phyloP scores from a whole-genome alignment of 2,888 invertebrate species.

The Aleiodes alternator region DNA sequence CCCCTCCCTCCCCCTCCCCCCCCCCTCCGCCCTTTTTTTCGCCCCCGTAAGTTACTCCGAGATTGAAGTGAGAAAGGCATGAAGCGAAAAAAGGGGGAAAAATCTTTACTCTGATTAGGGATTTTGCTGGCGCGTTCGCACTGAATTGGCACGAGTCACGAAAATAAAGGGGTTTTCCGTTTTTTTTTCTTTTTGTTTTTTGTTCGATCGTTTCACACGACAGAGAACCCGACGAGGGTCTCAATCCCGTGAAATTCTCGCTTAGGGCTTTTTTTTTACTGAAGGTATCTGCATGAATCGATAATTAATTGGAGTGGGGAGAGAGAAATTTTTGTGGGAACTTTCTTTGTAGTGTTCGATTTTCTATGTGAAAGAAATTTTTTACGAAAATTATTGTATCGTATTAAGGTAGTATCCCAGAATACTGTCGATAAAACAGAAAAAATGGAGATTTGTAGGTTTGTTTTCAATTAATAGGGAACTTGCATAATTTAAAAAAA shows the following conservation, averaged over 20 bases:
- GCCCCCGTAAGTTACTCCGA: too few relatives aligned
- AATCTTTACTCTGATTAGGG: conserved; percentile 27
- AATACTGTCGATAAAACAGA: too few relatives aligned
- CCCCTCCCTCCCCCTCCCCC: background rate
- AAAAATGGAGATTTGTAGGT: too few relatives aligned
- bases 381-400: too few relatives aligned
- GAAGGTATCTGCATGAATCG: conserved; percentile 1
- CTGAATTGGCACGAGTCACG: conserved; percentile 28
- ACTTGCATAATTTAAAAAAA: too few relatives aligned
- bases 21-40: background rate
- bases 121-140: conserved; percentile 14
- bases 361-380: too few relatives aligned
- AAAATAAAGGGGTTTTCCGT: conserved; percentile 3
- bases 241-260: too few relatives aligned
- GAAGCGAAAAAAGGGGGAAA: background rate
- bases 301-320: background rate
- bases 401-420: too few relatives aligned
- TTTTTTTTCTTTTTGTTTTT: too few relatives aligned
- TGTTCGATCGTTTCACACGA: background rate
- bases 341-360: too few relatives aligned
- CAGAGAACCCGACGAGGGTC: background rate
- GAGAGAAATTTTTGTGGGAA: background rate
- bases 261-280: background rate
- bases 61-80: background rate
- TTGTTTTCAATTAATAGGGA: too few relatives aligned